A percentile compares a stretch with the other conserved stretches of the same genome.
These are phyloP conservation scores for Troglohyphantes excavatus DNA, from an alignment of 2,888 invertebrate genomes.

Conservation along the genomic window DNA sequence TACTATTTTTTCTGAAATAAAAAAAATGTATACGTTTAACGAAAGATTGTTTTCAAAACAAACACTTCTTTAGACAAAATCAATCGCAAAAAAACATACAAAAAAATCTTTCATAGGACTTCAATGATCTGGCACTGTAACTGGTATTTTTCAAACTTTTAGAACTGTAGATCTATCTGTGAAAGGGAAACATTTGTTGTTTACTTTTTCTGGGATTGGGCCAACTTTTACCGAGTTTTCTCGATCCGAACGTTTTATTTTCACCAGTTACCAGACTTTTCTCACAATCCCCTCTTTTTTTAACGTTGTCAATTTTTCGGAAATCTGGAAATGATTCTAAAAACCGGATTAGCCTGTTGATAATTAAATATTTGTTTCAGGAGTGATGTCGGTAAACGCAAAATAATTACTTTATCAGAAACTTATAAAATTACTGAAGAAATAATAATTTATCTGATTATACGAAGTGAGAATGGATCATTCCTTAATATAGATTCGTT, in stretches of 20 bases:
- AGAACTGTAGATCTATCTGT: slow-evolving; percentile 12
- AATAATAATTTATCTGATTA: too few species aligned
- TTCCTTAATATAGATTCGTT: too few species aligned
- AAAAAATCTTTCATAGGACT: slow-evolving; percentile 28
- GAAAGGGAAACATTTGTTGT: slow-evolving; percentile 49
- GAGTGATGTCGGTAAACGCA: not conserved
- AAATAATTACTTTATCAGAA: not conserved
- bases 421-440: too few species aligned
- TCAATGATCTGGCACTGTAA: slow-evolving; percentile 46
- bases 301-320: not conserved
- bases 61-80: slow-evolving; percentile 50
- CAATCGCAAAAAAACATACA: slow-evolving; percentile 27
- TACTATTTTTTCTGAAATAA: not conserved
- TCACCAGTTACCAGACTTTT: slow-evolving; percentile 27
- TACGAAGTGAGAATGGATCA: too few species aligned
- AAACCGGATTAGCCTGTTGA: slow-evolving; percentile 38
- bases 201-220: slow-evolving; percentile 37
- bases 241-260: slow-evolving; percentile 23
- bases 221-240: slow-evolving; percentile 31
- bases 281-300: slow-evolving; percentile 30
- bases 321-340: slow-evolving; percentile 33
- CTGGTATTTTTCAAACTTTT: slow-evolving; percentile 25
- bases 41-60: slow-evolving; percentile 61
- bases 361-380: not conserved
- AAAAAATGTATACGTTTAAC: slow-evolving; percentile 42